These are phyloP conservation scores for Corythornis cristatus DNA, from an alignment of 2,113 vertebrate genomes.

Conservation along the genomic window DNA sequence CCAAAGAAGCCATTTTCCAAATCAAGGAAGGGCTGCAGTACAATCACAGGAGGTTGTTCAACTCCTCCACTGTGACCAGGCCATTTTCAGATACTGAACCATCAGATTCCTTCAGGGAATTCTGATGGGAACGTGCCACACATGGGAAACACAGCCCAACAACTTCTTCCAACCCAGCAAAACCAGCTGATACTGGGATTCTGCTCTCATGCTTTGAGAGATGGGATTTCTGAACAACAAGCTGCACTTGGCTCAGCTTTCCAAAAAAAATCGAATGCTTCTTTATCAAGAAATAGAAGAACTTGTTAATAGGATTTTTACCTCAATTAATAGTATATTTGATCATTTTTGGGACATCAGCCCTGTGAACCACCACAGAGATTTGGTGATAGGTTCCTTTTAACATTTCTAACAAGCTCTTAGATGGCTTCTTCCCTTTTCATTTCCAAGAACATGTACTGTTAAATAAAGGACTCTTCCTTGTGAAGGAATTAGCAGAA, in stretches of 20 bases:
- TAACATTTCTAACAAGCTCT: not conserved
- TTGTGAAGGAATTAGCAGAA: not conserved
- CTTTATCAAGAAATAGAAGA: not conserved
- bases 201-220: not conserved
- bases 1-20: constrained; percentile 7
- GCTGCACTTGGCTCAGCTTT: not conserved
- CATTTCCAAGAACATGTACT: not conserved
- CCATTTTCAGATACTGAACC: not conserved
- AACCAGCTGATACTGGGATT: not conserved
- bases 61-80: not conserved
- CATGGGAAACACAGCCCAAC: not conserved
- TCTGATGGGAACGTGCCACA: not conserved
- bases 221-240: not conserved
- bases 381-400: not conserved
- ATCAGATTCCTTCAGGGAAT: not conserved
- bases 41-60: constrained; percentile 40
- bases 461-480: not conserved
- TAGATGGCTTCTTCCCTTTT: not conserved
- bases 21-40: not conserved
- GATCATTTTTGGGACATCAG: not conserved
- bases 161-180: not conserved
- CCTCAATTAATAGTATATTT: not conserved
- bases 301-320: not conserved
- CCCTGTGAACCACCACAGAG: not conserved
- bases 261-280: not conserved